Base-by-base conservation (phyloP, 2,797 vertebrate genomes). In the Centroberyx gerrardi region DNA sequence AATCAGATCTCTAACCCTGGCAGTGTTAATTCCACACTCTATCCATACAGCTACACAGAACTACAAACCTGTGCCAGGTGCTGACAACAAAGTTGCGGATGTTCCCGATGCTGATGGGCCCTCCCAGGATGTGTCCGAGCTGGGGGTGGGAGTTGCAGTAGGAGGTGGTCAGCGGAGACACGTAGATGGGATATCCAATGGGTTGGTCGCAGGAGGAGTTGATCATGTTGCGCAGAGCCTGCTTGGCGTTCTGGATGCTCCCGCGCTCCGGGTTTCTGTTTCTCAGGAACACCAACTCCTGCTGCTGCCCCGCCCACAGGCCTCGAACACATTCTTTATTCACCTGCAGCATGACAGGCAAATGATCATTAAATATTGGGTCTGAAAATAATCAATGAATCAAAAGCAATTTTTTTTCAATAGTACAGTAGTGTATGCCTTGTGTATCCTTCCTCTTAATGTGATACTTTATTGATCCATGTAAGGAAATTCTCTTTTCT, bases 181-280 rank as follows among this genome's bases (percentile, higher is more conserved):
- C 98, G 1, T 99, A 99, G 92, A 99, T 99, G 0, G 98, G 98
- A 72, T 99, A 99, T 48, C 98, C 98, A 28, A 99, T 99, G 15
- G 98, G 98, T 80, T 99, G 98, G 90, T 99, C 98, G 69, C 98
- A 99, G 0, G 98, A 99, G 0, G 98, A 99, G 78, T 99, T 99
- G 85, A 99, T 99, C 98, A 99, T 99, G 92, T 99, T 99, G 17
- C 98, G 94, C 61, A 99, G 95, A 33, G 98, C 98, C 88, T 99
- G 98, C 87, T 99, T 99, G 74, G 98, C 98, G 1, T 99, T 99
- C 92, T 99, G 98, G 90, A 99, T 99, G 91, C 98, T 99, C 14
- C 98, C 98, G 8, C 98, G 96, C 90, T 99, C 98, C 0, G 98
- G 98, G 85, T 99, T 99, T 51, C 98, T 94, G 88, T 99, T 99